Evolutionary conservation across 2,888 invertebrate species (phyloP).

Genomic region (Cotesia congregata): DNA sequence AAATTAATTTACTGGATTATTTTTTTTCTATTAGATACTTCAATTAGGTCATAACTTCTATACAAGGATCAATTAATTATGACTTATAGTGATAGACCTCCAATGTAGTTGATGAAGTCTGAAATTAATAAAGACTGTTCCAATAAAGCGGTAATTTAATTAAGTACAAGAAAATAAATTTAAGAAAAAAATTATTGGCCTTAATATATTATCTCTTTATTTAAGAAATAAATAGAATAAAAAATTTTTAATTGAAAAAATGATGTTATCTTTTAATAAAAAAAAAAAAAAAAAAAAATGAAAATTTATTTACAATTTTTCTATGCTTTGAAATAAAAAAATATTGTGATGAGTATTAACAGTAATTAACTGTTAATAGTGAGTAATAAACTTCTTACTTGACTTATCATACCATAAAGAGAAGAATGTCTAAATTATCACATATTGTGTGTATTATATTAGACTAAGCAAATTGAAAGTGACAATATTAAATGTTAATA

Average conservation of each 20-base stretch:
- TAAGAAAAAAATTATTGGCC: too few species aligned
- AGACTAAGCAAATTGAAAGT: not conserved
- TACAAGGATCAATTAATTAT: too few species aligned
- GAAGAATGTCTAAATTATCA: not conserved
- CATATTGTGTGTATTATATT: not conserved
- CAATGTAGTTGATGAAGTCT: too few species aligned
- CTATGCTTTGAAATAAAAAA: not conserved
- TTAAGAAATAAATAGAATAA: not conserved
- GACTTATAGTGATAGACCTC: too few species aligned
- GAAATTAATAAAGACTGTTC: too few species aligned
- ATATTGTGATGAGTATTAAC: not conserved
- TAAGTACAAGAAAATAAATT: too few species aligned
- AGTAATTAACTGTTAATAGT: not conserved
- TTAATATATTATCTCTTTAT: too few species aligned
- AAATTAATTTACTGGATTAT: too few species aligned
- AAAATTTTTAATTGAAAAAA: not conserved
- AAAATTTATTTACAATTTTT: not conserved
- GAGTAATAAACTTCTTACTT: conserved; percentile 3
- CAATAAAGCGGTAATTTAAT: too few species aligned
- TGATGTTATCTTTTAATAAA: not conserved
- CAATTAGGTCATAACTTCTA: too few species aligned
- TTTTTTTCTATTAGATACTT: too few species aligned
- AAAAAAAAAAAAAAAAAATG: not conserved
- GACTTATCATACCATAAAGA: not conserved
- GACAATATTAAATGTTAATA: not conserved